These are phyloP conservation scores for Microcebus ravelobensis DNA, from an alignment of 2,113 vertebrate species.

Conservation along the genomic window DNA sequence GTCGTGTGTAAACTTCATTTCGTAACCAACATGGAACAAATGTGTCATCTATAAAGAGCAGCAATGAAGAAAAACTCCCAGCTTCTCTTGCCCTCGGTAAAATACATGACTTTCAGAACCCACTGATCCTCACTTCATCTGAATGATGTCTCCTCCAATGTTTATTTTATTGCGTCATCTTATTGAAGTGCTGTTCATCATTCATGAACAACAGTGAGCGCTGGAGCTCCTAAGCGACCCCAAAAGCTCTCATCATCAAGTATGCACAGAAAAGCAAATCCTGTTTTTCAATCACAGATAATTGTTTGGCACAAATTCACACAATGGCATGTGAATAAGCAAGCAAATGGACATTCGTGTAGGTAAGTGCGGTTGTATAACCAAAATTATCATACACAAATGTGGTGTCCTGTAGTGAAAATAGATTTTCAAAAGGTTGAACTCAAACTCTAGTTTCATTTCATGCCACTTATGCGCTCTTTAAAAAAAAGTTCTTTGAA, in stretches of 20 bases:
- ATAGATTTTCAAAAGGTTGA: not conserved
- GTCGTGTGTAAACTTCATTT: not conserved
- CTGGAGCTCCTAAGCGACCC: not conserved
- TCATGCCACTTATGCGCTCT: not conserved
- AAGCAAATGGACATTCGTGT: not conserved
- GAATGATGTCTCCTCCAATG: not conserved
- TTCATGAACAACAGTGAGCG: not conserved
- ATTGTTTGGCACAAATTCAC: not conserved
- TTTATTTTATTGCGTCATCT: not conserved
- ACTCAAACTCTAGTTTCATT: not conserved
- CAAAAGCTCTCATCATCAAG: not conserved
- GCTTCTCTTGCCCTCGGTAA: not conserved
- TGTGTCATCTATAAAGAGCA: not conserved
- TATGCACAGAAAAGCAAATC: not conserved
- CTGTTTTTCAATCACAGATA: not conserved
- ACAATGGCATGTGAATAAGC: too few species aligned
- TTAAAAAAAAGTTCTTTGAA: not conserved
- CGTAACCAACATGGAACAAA: rapidly evolving
- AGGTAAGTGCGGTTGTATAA: not conserved
- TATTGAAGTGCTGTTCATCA: not conserved
- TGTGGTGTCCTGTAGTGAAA: not conserved
- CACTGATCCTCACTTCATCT: not conserved
- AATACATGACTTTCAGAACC: not conserved
- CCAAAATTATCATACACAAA: not conserved
- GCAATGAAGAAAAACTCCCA: not conserved